Conservation (phyloP, 2,888 invertebrate species). For the Resseliella maxima region DNA sequence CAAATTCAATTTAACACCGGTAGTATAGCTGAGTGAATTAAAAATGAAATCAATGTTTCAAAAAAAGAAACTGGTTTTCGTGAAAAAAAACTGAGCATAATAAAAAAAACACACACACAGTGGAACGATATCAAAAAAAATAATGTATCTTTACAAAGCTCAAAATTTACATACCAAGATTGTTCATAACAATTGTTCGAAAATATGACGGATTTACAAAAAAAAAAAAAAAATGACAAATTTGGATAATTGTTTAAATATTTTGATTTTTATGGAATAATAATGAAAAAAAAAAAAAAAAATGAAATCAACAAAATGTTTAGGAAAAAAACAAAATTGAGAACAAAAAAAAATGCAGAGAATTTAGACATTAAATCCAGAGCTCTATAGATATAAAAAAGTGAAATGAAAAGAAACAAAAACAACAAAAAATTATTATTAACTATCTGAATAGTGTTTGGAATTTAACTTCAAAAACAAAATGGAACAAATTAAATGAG, state of each 20-base stretch:
- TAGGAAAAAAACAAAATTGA: slow-evolving; percentile 28
- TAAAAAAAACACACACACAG: neutral
- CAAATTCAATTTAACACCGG: neutral
- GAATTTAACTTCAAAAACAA: slow-evolving; percentile 22
- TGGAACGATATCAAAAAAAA: neutral
- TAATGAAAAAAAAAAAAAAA: neutral
- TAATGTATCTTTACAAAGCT: neutral
- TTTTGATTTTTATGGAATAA: neutral
- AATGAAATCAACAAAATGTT: slow-evolving; percentile 20
- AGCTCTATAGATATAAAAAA: slow-evolving; percentile 40
- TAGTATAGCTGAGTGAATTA: neutral
- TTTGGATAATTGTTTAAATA: slow-evolving; percentile 32
- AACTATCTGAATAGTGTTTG: neutral
- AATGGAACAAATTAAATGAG: slow-evolving; percentile 30
- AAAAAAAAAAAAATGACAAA: slow-evolving; percentile 9
- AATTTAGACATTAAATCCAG: slow-evolving; percentile 31
- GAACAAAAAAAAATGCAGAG: neutral
- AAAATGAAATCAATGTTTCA: neutral
- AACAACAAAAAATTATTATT: neutral
- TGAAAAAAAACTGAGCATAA: neutral
- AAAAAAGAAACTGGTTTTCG: neutral
- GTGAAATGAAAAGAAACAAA: neutral
- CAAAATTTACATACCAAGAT: neutral
- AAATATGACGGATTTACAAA: slow-evolving; percentile 2
- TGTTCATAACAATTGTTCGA: neutral